phyloP scores from a whole-genome alignment of 2,113 vertebrate species.

The Microtus pennsylvanicus region DNA sequence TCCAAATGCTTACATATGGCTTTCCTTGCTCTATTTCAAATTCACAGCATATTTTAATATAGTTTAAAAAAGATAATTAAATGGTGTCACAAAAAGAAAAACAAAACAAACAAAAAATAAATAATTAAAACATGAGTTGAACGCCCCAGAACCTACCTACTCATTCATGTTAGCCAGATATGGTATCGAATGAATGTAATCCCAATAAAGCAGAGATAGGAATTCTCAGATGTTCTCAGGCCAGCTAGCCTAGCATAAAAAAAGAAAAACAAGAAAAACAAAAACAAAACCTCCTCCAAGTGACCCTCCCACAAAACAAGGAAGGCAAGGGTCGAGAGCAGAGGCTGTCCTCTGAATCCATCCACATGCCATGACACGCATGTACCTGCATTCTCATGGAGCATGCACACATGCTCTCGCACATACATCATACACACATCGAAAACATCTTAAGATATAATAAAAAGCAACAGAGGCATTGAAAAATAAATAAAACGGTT shows the following conservation, averaged over 20 bases:
- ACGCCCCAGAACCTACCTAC: background rate
- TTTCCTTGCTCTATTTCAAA: background rate
- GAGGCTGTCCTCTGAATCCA: background rate
- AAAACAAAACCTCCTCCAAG: background rate
- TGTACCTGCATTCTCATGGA: background rate
- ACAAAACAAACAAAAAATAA: background rate
- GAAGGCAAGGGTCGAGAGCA: background rate
- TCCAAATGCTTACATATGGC: background rate
- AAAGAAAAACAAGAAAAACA: background rate
- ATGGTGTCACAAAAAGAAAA: background rate
- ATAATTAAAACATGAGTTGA: no score
- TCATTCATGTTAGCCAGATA: no score
- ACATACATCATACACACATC: background rate
- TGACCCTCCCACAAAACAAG: background rate
- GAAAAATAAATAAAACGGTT: conserved; percentile 11
- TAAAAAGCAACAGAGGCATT: background rate
- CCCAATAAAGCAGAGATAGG: background rate
- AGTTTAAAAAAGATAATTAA: background rate
- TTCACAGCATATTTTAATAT: background rate
- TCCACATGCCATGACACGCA: background rate
- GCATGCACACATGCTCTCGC: background rate
- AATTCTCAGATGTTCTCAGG: background rate
- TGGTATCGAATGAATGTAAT: background rate
- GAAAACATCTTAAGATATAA: background rate
- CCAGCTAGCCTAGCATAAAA: background rate